phyloP scores from a whole-genome alignment of 2,797 vertebrate species.

The Meda fulgida region DNA sequence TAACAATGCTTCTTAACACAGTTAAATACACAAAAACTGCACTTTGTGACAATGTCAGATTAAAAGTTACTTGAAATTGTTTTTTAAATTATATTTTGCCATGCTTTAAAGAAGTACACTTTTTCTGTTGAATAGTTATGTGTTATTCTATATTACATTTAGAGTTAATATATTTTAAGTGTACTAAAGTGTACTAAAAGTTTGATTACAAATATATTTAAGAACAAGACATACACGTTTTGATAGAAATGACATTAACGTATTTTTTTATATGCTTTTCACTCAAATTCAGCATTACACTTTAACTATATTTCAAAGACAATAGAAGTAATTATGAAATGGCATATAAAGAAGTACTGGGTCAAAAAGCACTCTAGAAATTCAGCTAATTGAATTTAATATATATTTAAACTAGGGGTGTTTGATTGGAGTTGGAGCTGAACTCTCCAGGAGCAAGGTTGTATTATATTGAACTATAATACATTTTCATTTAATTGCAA shows the following conservation, averaged over 20 bases:
- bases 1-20: not conserved
- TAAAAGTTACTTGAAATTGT: too few species aligned
- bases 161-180: too few species aligned
- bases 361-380: not conserved
- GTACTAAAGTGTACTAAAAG: too few species aligned
- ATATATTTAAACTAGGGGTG: not conserved
- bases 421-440: not conserved
- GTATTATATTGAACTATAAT: not conserved
- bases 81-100: too few species aligned
- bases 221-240: not conserved
- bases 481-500: slow-evolving; percentile 12
- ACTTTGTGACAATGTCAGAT: too few species aligned
- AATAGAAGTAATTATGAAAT: not conserved
- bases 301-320: slow-evolving; percentile 5
- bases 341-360: not conserved
- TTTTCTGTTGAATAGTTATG: too few species aligned
- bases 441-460: not conserved
- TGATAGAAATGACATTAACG: not conserved
- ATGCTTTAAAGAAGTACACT: too few species aligned
- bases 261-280: not conserved
- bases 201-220: not conserved
- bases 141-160: too few species aligned
- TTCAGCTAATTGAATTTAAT: not conserved
- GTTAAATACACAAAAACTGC: too few species aligned
- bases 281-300: not conserved